Conservation (phyloP, 2,888 invertebrate genomes). For the Gryllus longicercus region DNA sequence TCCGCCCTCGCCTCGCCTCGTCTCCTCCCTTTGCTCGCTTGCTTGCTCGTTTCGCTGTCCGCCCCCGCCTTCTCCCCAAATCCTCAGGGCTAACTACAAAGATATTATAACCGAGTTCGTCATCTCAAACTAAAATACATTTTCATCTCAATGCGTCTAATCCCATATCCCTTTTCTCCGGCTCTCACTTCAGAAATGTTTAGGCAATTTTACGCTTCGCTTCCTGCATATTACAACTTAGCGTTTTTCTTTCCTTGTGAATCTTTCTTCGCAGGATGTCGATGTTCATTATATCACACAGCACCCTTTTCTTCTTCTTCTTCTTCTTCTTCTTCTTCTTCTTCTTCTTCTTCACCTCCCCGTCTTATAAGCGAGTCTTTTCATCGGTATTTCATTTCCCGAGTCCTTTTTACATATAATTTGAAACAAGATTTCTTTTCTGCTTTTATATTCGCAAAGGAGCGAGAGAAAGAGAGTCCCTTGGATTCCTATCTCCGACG, state of each 20-base stretch:
- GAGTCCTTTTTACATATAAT: not conserved
- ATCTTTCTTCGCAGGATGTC: not conserved
- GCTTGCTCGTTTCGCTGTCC: not conserved
- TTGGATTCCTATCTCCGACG: not conserved
- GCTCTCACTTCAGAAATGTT: slow-evolving; percentile 35
- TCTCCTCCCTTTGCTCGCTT: not conserved
- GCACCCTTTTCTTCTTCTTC: slow-evolving; percentile 8
- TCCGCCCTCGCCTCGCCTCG: not conserved
- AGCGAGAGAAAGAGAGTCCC: not conserved
- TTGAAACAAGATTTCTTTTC: not conserved
- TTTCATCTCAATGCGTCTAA: slow-evolving; percentile 31
- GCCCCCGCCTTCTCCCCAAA: slow-evolving; percentile 18
- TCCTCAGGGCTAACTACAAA: slow-evolving; percentile 34
- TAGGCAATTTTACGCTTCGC: slow-evolving; percentile 47
- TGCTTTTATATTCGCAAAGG: not conserved
- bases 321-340: slow-evolving; percentile 17
- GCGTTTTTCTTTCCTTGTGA: slow-evolving; percentile 34
- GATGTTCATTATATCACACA: slow-evolving; percentile 24
- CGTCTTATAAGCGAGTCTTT: not conserved
- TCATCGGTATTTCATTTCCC: not conserved
- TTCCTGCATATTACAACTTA: slow-evolving; percentile 44
- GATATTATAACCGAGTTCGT: slow-evolving; percentile 32
- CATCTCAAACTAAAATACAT: slow-evolving; percentile 28
- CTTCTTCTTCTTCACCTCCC: slow-evolving; percentile 5
- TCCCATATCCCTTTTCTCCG: slow-evolving; percentile 20